Evolutionary conservation across 2,888 invertebrate genomes (phyloP).

Genomic region (Iphiclides podalirius): DNA sequence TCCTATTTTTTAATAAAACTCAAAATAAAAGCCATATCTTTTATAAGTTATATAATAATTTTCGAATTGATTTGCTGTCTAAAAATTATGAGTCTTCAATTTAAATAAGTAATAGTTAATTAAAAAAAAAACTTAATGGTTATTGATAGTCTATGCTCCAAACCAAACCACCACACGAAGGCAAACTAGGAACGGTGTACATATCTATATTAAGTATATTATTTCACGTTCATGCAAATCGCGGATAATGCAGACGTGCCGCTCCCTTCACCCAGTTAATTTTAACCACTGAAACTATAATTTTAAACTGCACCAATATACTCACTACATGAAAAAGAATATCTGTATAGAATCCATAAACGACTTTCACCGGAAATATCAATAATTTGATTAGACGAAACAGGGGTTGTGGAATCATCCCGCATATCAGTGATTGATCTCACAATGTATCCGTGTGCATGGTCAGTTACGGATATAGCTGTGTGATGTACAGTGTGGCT

Average conservation of each 20-base stretch:
- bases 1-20: too few relatives aligned
- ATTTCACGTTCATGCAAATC: conserved; percentile 56
- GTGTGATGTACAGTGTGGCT: conserved; percentile 66
- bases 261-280: conserved; percentile 48
- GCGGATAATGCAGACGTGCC: conserved; percentile 57
- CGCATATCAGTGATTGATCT: conserved; percentile 49
- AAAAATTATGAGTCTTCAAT: too few relatives aligned
- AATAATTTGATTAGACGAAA: conserved; percentile 67
- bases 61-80: too few relatives aligned
- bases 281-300: conserved; percentile 41
- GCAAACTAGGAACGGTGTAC: conserved; percentile 39
- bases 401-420: conserved; percentile 53
- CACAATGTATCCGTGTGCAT: conserved; percentile 64
- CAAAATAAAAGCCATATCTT: too few relatives aligned
- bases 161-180: conserved; percentile 43
- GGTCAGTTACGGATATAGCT: conserved; percentile 57
- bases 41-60: too few relatives aligned
- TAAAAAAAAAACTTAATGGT: too few relatives aligned
- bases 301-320: conserved; percentile 37
- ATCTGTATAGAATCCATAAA: conserved; percentile 31
- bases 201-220: conserved; percentile 24
- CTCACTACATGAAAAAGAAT: conserved; percentile 31
- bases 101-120: too few relatives aligned
- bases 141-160: conserved; percentile 51
- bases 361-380: conserved; percentile 72